phyloP scores from a whole-genome alignment of 2,113 vertebrate genomes.

The Delphinus delphis region DNA sequence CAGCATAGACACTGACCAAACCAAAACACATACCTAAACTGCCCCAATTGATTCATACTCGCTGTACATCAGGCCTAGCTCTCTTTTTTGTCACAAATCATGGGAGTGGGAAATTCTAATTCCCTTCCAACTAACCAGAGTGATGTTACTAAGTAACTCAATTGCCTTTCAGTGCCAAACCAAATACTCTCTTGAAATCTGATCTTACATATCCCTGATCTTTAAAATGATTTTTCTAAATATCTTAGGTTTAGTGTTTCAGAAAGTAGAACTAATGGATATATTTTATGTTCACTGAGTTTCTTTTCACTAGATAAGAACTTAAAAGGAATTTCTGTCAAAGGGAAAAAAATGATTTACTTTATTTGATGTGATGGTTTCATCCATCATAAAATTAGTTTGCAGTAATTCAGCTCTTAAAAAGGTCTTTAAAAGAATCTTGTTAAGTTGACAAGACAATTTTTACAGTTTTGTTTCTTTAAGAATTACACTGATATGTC shows the following conservation, averaged over 20 bases:
- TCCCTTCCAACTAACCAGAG: neutral
- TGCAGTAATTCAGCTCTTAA: conserved; percentile 57
- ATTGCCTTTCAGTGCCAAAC: neutral
- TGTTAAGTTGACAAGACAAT: neutral
- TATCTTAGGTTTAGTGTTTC: conserved; percentile 34
- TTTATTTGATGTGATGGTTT: conserved; percentile 19
- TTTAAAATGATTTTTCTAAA: conserved; percentile 56
- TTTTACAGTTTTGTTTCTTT: conserved; percentile 29
- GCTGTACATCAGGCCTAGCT: rapidly evolving
- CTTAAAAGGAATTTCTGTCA: conserved; percentile 58
- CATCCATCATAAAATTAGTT: conserved; percentile 64
- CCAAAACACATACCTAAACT: neutral
- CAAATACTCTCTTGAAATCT: conserved; percentile 25
- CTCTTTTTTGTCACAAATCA: neutral
- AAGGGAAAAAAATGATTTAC: conserved; percentile 48
- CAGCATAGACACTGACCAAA: neutral
- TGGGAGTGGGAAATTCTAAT: neutral
- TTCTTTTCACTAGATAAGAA: conserved; percentile 26
- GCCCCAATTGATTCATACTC: neutral
- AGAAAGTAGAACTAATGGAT: conserved; percentile 16
- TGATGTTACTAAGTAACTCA: neutral
- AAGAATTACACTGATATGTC: conserved; percentile 32
- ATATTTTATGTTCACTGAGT: conserved; percentile 19
- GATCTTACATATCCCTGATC: neutral
- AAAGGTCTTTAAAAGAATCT: conserved; percentile 50